Evolutionary conservation across 2,113 vertebrate genomes (phyloP), one percentile per base, ranked within the genome.

Genomic region (Ciconia stormi): DNA sequence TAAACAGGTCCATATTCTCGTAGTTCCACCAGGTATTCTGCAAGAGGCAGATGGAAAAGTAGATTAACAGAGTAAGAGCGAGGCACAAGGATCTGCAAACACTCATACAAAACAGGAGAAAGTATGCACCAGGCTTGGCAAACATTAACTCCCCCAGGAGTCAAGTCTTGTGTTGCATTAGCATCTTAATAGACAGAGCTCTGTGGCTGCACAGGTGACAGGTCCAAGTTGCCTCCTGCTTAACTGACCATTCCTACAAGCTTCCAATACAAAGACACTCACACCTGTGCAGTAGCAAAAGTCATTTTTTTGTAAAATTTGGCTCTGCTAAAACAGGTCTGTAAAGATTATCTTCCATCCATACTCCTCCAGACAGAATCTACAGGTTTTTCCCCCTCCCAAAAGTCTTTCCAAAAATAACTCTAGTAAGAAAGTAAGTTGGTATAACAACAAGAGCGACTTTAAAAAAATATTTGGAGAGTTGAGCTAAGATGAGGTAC

Each of bases 1-100:
- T 99, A 99, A 74, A 99, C 98, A 2, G 99, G 98, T 29, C 99
- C 98, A 3, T 99, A 99, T 86, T 99, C 99, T 13, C 99, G 98
- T 67, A 99, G 96, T 95, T 99, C 99, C 32, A 99, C 98, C 40
- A 99, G 98, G 91, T 99, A 99, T 96, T 99, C 99, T 99, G 52
- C 26, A 69, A 36, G 26, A 92, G 10, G 13, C 56, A 89, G 55
- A 87, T 4, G 14, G 26, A 93, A 92, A 90, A 90, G 47, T 2
- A 77, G n/a, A 61, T 91, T 26, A 91, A 50, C 16, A 73, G 11
- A 59, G 23, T 27, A 89, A 52, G 11, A 87, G 8, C 0, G 8
- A 82, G 34, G 14, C 61, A 90, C 17, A 87, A 55, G 36, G 27
- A 66, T 59, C 16, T 71, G 27, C 32, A 49, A 86, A 80, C 36